phyloP scores from a whole-genome alignment of 2,888 invertebrate species.

The Sturmia bella region DNA sequence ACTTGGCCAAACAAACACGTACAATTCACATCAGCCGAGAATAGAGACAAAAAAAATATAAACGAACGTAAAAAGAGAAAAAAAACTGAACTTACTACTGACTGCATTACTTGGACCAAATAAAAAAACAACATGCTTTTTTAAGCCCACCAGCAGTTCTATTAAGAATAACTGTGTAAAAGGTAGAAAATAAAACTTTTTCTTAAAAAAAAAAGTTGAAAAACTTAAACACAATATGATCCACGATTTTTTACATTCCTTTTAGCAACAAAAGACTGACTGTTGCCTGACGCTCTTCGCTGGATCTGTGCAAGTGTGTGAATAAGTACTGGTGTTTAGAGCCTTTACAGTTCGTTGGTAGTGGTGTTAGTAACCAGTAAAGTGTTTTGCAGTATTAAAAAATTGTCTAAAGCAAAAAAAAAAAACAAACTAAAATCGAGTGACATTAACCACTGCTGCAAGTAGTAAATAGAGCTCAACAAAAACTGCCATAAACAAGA shows the following conservation, averaged over 20 bases:
- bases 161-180: constrained; percentile 17
- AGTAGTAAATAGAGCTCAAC: constrained; percentile 28
- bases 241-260: constrained; percentile 11
- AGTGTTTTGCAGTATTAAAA: constrained; percentile 52
- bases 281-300: constrained; percentile 42
- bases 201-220: constrained; percentile 4
- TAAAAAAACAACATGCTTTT: background rate
- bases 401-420: background rate
- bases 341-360: constrained; percentile 18
- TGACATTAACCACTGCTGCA: constrained; percentile 54
- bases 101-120: constrained; percentile 48
- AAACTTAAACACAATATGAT: constrained; percentile 35
- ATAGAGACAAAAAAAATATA: constrained; percentile 6
- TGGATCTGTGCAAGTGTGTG: constrained; percentile 13
- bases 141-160: constrained; percentile 26
- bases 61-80: constrained; percentile 4
- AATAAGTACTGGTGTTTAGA: background rate
- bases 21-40: constrained; percentile 57
- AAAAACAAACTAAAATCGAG: constrained; percentile 5
- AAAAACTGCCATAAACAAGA: background rate
- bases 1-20: constrained; percentile 65
- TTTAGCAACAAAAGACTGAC: constrained; percentile 32
- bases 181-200: constrained; percentile 31
- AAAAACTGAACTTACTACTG: constrained; percentile 17
- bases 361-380: constrained; percentile 40